phyloP scores from a whole-genome alignment of 2,113 vertebrate genomes.

The Festucalex cinctus region DNA sequence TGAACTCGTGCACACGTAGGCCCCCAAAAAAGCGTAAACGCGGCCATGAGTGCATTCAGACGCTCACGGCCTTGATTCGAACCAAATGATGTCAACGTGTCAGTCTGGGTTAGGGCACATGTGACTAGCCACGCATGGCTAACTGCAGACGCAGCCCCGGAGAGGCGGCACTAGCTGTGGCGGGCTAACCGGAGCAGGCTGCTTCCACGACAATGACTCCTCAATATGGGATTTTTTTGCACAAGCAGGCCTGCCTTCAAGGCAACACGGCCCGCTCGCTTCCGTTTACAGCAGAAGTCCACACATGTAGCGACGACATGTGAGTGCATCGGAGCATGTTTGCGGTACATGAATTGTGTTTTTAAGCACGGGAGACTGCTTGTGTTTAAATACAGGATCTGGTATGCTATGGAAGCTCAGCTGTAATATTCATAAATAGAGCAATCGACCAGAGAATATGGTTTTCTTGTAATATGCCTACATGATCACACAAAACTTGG shows the following conservation, averaged over 20 bases:
- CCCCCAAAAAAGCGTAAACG: conserved; percentile 35
- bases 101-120: conserved; percentile 56
- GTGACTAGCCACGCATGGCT: conserved; percentile 55
- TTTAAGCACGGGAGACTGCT: not conserved
- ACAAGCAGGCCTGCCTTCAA: conserved; percentile 7
- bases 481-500: too few species aligned
- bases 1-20: conserved; percentile 27
- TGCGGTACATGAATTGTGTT: conserved; percentile 9
- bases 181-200: conserved; percentile 30
- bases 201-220: conserved; percentile 23
- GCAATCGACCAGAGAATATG: not conserved
- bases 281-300: conserved; percentile 1
- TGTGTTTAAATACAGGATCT: conserved; percentile 1
- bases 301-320: not conserved
- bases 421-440: not conserved
- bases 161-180: conserved; percentile 18
- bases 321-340: not conserved
- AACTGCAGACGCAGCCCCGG: conserved; percentile 49
- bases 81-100: conserved; percentile 67
- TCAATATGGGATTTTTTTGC: conserved; percentile 16
- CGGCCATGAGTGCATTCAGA: conserved; percentile 41
- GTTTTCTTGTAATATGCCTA: not conserved
- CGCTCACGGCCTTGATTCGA: conserved; percentile 53
- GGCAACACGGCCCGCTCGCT: conserved; percentile 10
- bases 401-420: not conserved